phyloP scores from a whole-genome alignment of 2,888 invertebrate genomes.

The Phrixothrix hirtus region DNA sequence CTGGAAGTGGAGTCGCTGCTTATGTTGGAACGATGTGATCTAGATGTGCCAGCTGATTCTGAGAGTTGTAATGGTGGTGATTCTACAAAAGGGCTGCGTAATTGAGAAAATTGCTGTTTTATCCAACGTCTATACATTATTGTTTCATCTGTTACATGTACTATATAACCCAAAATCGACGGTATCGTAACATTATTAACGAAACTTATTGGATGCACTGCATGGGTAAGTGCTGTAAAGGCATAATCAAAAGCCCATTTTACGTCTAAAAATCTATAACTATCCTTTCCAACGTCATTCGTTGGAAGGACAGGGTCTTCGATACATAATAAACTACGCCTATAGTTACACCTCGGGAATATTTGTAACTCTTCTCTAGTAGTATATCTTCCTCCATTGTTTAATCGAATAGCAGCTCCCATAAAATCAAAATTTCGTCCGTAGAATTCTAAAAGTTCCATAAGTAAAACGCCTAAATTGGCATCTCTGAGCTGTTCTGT shows the following conservation, averaged over 20 bases:
- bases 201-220: constrained; percentile 62
- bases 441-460: no score
- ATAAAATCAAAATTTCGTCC: no score
- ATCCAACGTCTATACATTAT: constrained; percentile 72
- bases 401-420: no score
- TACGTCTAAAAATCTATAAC: no score
- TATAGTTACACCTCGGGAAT: no score
- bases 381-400: no score
- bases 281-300: no score
- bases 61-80: constrained; percentile 37
- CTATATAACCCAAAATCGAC: constrained; percentile 84
- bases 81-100: constrained; percentile 32
- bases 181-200: constrained; percentile 61
- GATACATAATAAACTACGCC: no score
- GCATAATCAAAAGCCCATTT: constrained; percentile 97
- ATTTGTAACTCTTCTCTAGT: no score
- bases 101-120: constrained; percentile 55
- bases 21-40: constrained; percentile 48
- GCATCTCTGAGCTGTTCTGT: no score
- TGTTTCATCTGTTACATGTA: constrained; percentile 93
- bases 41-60: constrained; percentile 28
- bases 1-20: constrained; percentile 53
- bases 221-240: constrained; percentile 80
- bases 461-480: no score
- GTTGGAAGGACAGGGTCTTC: no score